Conservation (phyloP, 1,140 invertebrate species). For the Samia ricini region DNA sequence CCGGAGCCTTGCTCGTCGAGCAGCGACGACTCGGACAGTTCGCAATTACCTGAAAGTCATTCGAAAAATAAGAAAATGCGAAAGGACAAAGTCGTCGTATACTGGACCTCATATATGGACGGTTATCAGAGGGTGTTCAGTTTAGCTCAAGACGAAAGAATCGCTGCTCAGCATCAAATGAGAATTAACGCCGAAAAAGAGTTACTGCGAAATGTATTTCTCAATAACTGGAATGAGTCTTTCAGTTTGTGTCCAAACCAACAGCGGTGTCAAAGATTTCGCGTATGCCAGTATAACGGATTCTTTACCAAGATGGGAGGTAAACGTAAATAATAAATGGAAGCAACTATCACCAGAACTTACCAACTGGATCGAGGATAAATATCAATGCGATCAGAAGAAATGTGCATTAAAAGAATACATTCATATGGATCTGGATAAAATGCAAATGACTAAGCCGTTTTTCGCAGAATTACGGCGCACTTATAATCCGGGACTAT, state of each 20-base stretch:
- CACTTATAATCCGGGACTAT: conserved; percentile 86
- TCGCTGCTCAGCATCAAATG: conserved; percentile 83
- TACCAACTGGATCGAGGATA: conserved; percentile 89
- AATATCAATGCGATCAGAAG: conserved; percentile 83
- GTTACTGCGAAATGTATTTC: conserved; percentile 83
- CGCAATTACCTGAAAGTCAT: conserved; percentile 62
- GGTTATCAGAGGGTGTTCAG: conserved; percentile 86
- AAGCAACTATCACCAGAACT: conserved; percentile 87
- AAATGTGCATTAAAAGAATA: conserved; percentile 88
- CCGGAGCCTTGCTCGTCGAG: conserved; percentile 71
- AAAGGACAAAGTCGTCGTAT: conserved; percentile 83
- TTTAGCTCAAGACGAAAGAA: conserved; percentile 88
- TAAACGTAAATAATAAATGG: conserved; percentile 88
- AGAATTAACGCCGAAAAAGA: conserved; percentile 84
- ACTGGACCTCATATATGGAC: conserved; percentile 90
- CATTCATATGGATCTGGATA: conserved; percentile 87
- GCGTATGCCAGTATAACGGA: conserved; percentile 83
- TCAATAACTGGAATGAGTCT: conserved; percentile 85
- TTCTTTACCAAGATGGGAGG: conserved; percentile 88
- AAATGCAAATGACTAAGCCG: conserved; percentile 93
- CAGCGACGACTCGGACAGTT: conserved; percentile 77
- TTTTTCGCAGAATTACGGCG: conserved; percentile 89
- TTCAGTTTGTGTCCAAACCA: conserved; percentile 79
- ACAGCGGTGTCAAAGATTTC: conserved; percentile 78
- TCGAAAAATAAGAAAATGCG: conserved; percentile 65